Evolutionary conservation across 2,113 vertebrate genomes (phyloP), one percentile per base, ranked within the genome.

Genomic region (Heterochromis multidens): DNA sequence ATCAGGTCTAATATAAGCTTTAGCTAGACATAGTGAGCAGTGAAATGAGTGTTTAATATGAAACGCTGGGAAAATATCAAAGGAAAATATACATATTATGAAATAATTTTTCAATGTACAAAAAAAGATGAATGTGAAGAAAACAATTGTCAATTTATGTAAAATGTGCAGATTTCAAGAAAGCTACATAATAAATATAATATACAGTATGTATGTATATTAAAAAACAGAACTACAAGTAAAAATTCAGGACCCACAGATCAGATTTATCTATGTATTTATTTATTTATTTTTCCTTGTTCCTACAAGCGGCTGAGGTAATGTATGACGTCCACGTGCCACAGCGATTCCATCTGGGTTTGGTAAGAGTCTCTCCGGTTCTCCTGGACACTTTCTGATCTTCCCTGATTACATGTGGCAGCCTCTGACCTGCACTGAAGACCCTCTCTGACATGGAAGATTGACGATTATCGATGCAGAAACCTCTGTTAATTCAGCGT

Each of bases 391-490:
- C 91, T 78, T 92, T 92, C 89, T 93, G 92, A 95, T 96, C 94
- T 93, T 94, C 92, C 87, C 77, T 96, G 96, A 96, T 96, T 96
- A 92, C 94, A 95, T 92, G 92, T 94, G 95, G 91, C 95, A 96
- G 93, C 92, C 91, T 91, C 91, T 95, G 94, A 96, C 95, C 95
- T 91, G 91, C 82, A 14, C 85, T 11, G 76, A 90, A 92, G 92
- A 87, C 91, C 92, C 85, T 92, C 93, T 89, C 94, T 96, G 94
- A 93, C 94, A 94, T 56, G 92, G 93, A 93, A 95, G 95, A 96
- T 89, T 96, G 96, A 96, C 92, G 92, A 88, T 91, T 92, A 96
- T 95, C 9, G 94, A 95, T 95, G 96, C 94, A 95, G 96, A 97
- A 96, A 96, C 89, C 88, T 93, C 79, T 90, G 80, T 82, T 93